Evolutionary conservation across 2,888 invertebrate species (phyloP).

Genomic region (Strigamia transsilvanica): DNA sequence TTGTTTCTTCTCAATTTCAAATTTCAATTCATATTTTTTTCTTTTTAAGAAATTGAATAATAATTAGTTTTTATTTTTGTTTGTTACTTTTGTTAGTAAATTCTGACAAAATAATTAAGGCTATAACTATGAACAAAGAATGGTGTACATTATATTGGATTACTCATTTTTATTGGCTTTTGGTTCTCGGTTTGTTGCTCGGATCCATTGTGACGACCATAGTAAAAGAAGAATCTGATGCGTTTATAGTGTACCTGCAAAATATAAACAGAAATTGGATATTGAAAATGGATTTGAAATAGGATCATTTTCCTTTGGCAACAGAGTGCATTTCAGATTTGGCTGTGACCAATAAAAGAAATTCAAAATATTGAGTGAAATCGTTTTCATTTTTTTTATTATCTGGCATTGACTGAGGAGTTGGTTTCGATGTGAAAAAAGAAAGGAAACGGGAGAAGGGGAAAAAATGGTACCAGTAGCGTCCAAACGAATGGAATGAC

Average conservation of each 20-base stretch:
- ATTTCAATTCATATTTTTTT: background rate
- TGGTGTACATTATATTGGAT: background rate
- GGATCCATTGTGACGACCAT: constrained; percentile 45
- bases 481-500: constrained; percentile 24
- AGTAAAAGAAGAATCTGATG: constrained; percentile 36
- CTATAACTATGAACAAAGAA: background rate
- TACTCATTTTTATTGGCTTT: constrained; percentile 29
- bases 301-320: constrained; percentile 39
- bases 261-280: constrained; percentile 39
- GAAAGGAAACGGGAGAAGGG: background rate
- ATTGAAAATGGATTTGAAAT: constrained; percentile 37
- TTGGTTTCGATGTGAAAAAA: background rate
- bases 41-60: background rate
- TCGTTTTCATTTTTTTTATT: constrained; percentile 27
- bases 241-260: constrained; percentile 42
- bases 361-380: constrained; percentile 40
- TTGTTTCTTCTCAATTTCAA: background rate
- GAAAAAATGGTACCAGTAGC: constrained; percentile 32
- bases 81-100: background rate
- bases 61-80: background rate
- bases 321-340: background rate
- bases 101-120: background rate
- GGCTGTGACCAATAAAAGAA: constrained; percentile 26
- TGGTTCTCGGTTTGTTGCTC: constrained; percentile 7
- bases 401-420: constrained; percentile 36